Evolutionary conservation across 1,140 invertebrate genomes (phyloP), one percentile per base, ranked within the genome.

Genomic region (Euschistus heros): DNA sequence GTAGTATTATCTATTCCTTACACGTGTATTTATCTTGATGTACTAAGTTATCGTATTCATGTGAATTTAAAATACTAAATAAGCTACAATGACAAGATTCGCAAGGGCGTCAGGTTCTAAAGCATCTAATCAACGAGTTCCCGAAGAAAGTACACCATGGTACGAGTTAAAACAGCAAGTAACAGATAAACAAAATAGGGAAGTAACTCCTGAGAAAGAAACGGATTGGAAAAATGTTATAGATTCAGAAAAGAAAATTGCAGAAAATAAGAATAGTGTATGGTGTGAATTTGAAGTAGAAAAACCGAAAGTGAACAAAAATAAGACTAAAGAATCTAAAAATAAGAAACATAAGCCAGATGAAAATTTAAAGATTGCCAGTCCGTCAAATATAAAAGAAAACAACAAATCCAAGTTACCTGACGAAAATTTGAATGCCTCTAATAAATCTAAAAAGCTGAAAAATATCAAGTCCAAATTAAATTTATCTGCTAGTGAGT

Each of bases 101-200:
- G 83, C 86, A 60, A 76, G 87, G 75, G 81, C 84, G 0, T 84
- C 81, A 72, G 86, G 86, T 22, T 86, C 86, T 0, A 88, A 88
- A 75, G 76, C 85, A 0, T 87, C 85, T 13, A 88, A 88, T 71
- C 80, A 84, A 72, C 80, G 79, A 69, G 67, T 82, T 24, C 82
- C 84, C 1, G 81, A 86, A 75, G 80, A 85, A 65, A 76, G 84
- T 54, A 88, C 86, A 42, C 81, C 86, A 72, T 89, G 87, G 87
- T 76, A 79, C 54, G 75, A 84, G 65, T 84, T 89, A 83, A 84
- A 85, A 72, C 77, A 84, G 14, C 46, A 67, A 75, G 50, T 57
- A 18, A 22, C 8, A 18, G 50, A 60, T 14, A 17, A 54, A 20
- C 50, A 54, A 54, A 54, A 20, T 17, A 20, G 0, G 2, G 24